Percentiles rank a stretch among this genome's conserved stretches.
Conservation (phyloP, 2,797 vertebrate genomes). For the Cynopterus sphinx region DNA sequence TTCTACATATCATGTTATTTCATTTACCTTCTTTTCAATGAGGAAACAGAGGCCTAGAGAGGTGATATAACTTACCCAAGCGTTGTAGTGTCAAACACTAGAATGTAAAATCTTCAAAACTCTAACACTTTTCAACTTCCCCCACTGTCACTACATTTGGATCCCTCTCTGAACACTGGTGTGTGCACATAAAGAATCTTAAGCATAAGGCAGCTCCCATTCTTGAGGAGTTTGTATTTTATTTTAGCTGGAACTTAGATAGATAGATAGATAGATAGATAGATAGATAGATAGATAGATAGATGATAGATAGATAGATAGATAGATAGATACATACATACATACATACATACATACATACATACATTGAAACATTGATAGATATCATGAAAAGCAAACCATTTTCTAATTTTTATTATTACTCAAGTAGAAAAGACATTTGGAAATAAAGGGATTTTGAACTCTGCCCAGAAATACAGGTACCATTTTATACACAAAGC, state of each 20-base stretch:
- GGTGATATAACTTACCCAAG: background rate
- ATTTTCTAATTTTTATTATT: background rate
- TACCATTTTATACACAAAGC: background rate
- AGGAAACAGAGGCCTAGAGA: background rate
- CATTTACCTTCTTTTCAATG: background rate
- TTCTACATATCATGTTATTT: background rate
- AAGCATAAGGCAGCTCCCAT: background rate
- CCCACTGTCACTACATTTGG: background rate
- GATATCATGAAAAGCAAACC: background rate
- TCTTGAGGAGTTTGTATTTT: background rate
- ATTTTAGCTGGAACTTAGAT: background rate
- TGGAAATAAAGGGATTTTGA: conserved; percentile 23
- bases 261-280: no score
- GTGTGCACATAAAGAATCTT: background rate
- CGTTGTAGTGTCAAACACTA: background rate
- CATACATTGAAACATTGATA: no score
- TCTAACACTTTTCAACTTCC: background rate
- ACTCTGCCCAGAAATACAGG: background rate
- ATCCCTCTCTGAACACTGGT: background rate
- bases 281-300: background rate
- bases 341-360: no score
- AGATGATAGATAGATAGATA: no score
- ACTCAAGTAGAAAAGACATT: background rate
- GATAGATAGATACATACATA: no score
- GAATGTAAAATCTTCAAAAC: background rate